Evolutionary conservation across 2,113 vertebrate species (phyloP).

Genomic region (Indicator indicator): DNA sequence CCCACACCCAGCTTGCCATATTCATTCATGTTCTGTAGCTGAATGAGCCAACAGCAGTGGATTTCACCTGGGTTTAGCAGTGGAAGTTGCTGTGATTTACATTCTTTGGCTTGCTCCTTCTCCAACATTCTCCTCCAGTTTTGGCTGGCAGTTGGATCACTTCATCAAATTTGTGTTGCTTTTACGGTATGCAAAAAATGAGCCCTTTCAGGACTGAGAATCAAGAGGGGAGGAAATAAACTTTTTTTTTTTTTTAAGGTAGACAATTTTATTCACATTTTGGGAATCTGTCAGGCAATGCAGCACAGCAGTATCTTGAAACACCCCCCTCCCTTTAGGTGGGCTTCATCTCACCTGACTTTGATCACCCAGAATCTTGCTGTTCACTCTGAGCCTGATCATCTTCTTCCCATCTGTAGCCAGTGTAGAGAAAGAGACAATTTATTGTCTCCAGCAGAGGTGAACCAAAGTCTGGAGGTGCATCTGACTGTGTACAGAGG

Average conservation of each 20-base stretch:
- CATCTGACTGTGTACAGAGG: neutral
- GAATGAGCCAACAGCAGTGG: neutral
- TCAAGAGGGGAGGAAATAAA: neutral
- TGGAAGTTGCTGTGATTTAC: neutral
- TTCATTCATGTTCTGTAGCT: neutral
- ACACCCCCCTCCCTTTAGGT: neutral
- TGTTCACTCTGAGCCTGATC: neutral
- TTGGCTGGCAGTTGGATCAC: neutral
- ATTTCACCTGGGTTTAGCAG: neutral
- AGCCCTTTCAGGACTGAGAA: neutral
- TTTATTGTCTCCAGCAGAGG: neutral
- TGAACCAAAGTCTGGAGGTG: neutral
- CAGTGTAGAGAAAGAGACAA: neutral
- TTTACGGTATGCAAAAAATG: neutral
- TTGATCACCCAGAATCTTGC: neutral
- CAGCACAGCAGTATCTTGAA: neutral
- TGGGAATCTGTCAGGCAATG: accelerated
- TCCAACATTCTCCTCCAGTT: neutral
- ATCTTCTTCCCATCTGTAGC: neutral
- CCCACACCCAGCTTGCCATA: neutral
- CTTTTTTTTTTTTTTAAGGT: neutral
- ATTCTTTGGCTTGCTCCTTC: neutral
- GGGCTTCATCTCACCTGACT: neutral
- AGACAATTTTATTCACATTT: neutral
- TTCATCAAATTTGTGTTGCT: neutral